These are phyloP conservation scores for Synodontis membranacea DNA, from an alignment of 2,113 vertebrate species.

Conservation along the genomic window DNA sequence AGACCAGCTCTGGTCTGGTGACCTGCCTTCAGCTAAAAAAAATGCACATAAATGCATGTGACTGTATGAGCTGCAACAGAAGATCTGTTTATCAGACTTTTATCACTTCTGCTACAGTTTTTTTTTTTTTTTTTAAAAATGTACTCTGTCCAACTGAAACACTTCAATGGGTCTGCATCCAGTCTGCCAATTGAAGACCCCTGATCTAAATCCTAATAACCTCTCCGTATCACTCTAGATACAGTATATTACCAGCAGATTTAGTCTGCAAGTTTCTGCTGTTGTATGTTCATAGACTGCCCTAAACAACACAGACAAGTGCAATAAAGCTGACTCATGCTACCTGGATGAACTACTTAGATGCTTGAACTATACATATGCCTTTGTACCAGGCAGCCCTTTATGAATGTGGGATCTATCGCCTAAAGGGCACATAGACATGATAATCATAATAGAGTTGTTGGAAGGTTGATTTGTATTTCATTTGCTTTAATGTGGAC, in stretches of 20 bases:
- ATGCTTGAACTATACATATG: not conserved
- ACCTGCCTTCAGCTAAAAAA: not conserved
- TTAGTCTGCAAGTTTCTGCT: not conserved
- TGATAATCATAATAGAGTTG: not conserved
- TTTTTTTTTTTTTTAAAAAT: not conserved
- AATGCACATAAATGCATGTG: not conserved
- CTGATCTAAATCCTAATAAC: not conserved
- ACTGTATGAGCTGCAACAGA: not conserved
- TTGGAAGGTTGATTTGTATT: not conserved
- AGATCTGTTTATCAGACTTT: not conserved
- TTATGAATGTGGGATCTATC: not conserved
- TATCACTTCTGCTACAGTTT: not conserved
- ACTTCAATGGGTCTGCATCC: not conserved
- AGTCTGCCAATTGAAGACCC: not conserved
- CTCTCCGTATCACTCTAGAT: not conserved
- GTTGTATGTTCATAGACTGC: not conserved
- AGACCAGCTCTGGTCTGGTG: not conserved
- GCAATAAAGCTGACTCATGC: not conserved
- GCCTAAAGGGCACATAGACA: not conserved
- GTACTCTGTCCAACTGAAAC: not conserved
- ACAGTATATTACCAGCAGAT: not conserved
- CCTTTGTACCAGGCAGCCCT: not conserved
- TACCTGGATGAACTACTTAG: not conserved
- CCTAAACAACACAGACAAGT: not conserved
- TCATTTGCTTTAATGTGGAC: not conserved